Conservation (phyloP, 2,113 vertebrate species). For the Gnathonemus longibarbis region DNA sequence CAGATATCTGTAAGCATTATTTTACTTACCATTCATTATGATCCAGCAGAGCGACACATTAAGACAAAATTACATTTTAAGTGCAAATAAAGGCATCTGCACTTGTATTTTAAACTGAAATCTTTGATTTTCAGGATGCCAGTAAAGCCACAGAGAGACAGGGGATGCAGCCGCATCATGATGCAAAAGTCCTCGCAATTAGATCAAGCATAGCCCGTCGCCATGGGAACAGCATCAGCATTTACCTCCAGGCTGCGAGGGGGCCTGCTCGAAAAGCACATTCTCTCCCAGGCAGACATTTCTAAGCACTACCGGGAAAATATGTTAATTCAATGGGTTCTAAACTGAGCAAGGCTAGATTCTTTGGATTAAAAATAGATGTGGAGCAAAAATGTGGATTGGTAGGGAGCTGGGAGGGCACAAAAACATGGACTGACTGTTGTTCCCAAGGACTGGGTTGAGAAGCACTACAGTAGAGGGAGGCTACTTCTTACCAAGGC, state of each 20-base stretch:
- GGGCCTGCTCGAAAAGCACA: neutral
- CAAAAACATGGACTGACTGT: neutral
- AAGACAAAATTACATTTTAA: neutral
- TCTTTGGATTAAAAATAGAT: neutral
- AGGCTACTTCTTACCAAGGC: neutral
- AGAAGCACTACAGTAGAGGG: neutral
- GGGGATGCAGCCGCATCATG: neutral
- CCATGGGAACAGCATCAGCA: constrained; percentile 8
- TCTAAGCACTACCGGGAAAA: neutral
- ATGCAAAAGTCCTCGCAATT: constrained; percentile 11
- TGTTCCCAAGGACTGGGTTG: neutral
- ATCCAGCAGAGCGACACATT: neutral
- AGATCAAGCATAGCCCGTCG: constrained; percentile 4
- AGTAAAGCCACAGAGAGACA: neutral
- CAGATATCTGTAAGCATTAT: neutral
- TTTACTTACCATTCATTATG: constrained; percentile 9
- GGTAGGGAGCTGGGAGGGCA: neutral
- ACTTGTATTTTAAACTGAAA: neutral
- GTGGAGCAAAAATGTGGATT: neutral
- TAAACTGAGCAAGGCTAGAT: neutral
- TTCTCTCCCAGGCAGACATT: neutral
- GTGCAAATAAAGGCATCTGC: neutral
- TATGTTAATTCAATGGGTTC: neutral
- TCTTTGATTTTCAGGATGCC: neutral
- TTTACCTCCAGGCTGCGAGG: neutral